Evolutionary conservation across 2,113 vertebrate genomes (phyloP).

Genomic region (Trachemys scripta): DNA sequence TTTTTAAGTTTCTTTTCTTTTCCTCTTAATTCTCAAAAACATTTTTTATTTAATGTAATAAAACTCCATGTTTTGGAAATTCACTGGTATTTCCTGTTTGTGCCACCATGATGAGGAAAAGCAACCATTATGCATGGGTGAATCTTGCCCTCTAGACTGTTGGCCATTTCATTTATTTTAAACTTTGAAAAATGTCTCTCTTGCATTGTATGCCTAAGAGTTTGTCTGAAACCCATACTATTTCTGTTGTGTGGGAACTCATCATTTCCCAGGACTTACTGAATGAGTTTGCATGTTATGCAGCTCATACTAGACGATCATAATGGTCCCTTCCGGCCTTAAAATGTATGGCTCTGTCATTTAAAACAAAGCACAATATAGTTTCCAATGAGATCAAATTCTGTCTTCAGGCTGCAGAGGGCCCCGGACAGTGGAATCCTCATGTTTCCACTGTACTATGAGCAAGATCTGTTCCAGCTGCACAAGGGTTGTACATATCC

Average conservation of each 20-base stretch:
- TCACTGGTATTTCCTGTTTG: background rate
- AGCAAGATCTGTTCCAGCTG: background rate
- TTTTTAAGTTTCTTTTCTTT: background rate
- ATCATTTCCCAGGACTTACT: background rate
- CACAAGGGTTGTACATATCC: background rate
- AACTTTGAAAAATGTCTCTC: background rate
- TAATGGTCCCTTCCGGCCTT: background rate
- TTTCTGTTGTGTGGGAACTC: background rate
- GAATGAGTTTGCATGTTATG: background rate
- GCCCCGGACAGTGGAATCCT: background rate
- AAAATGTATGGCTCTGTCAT: background rate
- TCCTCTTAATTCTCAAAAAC: background rate
- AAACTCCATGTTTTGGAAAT: background rate
- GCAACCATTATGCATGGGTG: conserved; percentile 7
- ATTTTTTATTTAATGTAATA: conserved; percentile 2
- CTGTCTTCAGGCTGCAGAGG: accelerated
- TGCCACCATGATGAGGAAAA: conserved; percentile 10
- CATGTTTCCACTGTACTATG: background rate
- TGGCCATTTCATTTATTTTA: background rate
- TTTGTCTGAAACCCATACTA: background rate
- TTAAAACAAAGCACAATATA: background rate
- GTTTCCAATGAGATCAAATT: background rate
- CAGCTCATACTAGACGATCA: background rate
- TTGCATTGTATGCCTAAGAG: background rate
- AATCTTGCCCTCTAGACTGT: conserved; percentile 8